phyloP scores from a whole-genome alignment of 1,140 invertebrate genomes.

The Andricus grossulariae region DNA sequence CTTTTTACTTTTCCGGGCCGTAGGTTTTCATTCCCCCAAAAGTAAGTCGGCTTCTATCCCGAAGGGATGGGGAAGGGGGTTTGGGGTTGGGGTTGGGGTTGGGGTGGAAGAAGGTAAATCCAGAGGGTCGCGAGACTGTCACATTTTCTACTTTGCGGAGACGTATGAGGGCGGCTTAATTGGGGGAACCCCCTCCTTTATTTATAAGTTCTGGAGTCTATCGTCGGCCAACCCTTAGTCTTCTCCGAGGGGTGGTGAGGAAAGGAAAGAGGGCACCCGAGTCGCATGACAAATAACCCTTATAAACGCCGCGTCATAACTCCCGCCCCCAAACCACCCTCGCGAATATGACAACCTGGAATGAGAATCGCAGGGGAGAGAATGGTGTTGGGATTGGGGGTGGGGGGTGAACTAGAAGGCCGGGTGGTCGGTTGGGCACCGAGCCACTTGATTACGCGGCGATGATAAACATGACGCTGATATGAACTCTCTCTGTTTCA shows the following conservation, averaged over 20 bases:
- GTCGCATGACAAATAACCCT: conserved; percentile 74
- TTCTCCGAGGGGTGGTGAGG: conserved; percentile 45
- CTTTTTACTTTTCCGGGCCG: conserved; percentile 58
- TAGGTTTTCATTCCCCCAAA: conserved; percentile 38
- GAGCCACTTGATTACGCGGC: conserved; percentile 68
- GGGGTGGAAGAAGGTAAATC: conserved; percentile 32
- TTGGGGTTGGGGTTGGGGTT: background rate
- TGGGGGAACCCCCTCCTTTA: conserved; percentile 68
- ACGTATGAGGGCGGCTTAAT: conserved; percentile 73
- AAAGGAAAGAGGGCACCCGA: conserved; percentile 35
- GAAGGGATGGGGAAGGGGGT: conserved; percentile 29
- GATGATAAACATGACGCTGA: conserved; percentile 73
- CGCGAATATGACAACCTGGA: conserved; percentile 63
- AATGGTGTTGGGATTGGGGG: conserved; percentile 2
- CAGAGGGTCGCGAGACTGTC: conserved; percentile 58
- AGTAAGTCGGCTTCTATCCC: background rate
- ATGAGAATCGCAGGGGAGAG: conserved; percentile 58
- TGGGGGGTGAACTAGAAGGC: background rate
- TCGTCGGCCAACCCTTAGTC: conserved; percentile 49
- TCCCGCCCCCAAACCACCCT: conserved; percentile 51
- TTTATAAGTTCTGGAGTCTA: conserved; percentile 73
- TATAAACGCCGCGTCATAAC: conserved; percentile 71
- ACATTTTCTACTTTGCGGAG: conserved; percentile 73
- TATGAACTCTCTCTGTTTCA: conserved; percentile 64
- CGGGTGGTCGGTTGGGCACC: conserved; percentile 28